phyloP scores from a whole-genome alignment of 2,797 vertebrate species.

The Platyrinchus mystaceus region DNA sequence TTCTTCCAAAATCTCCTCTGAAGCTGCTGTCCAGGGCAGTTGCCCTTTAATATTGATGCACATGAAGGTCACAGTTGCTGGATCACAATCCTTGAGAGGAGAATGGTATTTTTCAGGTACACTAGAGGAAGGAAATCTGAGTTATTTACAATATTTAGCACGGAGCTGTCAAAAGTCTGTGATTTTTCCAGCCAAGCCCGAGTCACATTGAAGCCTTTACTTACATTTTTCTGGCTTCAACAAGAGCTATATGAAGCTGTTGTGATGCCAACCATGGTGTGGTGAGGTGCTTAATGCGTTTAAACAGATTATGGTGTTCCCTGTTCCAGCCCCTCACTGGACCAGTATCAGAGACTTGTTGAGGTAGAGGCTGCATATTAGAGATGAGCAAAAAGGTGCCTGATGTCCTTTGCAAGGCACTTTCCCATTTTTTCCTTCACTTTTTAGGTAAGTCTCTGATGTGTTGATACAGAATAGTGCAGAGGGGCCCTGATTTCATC shows the following conservation, averaged over 20 bases:
- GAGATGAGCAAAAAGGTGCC: not conserved
- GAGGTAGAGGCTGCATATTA: not conserved
- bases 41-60: not conserved
- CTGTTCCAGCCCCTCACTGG: not conserved
- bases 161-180: not conserved
- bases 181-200: not conserved
- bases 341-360: not conserved
- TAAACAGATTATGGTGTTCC: not conserved
- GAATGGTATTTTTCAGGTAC: not conserved
- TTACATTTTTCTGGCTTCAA: not conserved
- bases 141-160: not conserved
- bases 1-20: not conserved
- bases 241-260: not conserved
- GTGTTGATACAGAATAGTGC: not conserved
- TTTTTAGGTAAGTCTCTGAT: not conserved
- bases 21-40: not conserved
- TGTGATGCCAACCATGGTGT: not conserved
- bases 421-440: not conserved
- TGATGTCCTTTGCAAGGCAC: not conserved
- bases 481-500: not conserved
- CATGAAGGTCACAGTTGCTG: not conserved
- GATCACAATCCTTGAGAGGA: not conserved
- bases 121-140: not conserved
- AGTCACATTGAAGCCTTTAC: not conserved
- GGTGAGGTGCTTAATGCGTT: not conserved